These are phyloP conservation scores for Cerastis rubricosa DNA, from an alignment of 2,888 invertebrate genomes.

Conservation along the genomic window DNA sequence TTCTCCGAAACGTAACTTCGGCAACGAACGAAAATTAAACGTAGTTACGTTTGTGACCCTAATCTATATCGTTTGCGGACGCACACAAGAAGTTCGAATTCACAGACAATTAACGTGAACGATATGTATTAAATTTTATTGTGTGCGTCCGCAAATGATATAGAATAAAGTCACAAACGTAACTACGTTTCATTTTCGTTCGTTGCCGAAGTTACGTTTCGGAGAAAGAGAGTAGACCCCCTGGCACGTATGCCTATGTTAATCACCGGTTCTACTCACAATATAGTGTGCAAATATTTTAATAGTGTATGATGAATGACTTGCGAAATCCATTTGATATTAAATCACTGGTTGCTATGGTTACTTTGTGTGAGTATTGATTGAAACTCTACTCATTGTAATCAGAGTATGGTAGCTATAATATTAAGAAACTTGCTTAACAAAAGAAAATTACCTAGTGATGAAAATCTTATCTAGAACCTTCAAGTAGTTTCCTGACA, in stretches of 20 bases:
- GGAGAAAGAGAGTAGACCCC: no score
- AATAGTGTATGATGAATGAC: constrained; percentile 5
- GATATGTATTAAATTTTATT: no score
- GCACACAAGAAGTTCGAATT: no score
- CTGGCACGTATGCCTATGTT: neutral
- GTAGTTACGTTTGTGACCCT: no score
- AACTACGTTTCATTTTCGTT: no score
- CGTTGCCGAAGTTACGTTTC: no score
- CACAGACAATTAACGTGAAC: no score
- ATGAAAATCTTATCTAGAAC: constrained; percentile 5
- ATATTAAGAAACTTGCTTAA: neutral
- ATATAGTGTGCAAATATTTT: neutral
- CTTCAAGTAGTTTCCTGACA: neutral
- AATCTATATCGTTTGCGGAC: no score
- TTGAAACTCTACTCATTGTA: constrained; percentile 3
- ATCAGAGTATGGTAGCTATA: neutral
- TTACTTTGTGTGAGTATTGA: constrained; percentile 26
- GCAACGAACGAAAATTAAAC: no score
- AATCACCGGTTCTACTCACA: neutral
- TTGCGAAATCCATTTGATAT: constrained; percentile 3
- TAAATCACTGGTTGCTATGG: constrained; percentile 35
- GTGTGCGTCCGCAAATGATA: no score
- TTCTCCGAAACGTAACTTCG: no score
- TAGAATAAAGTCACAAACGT: no score
- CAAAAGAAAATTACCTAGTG: neutral